phyloP scores from a whole-genome alignment of 2,113 vertebrate species.

The Chloropsis hardwickii region DNA sequence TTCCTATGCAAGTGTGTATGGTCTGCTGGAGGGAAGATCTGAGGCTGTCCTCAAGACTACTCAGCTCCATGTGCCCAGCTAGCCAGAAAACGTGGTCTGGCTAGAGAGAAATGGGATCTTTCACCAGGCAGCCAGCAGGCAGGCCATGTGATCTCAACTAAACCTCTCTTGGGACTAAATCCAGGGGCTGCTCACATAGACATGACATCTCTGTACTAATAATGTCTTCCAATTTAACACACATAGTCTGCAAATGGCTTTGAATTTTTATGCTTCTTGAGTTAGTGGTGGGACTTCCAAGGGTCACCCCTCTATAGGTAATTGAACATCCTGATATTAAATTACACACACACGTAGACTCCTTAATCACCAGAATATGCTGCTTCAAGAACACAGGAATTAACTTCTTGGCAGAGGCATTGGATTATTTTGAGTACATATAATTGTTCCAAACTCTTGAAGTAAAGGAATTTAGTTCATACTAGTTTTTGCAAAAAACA shows the following conservation, averaged over 20 bases:
- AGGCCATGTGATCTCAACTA: background rate
- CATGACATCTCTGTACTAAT: background rate
- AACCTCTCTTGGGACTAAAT: background rate
- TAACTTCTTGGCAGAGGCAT: background rate
- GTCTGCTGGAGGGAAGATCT: background rate
- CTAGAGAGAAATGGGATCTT: background rate
- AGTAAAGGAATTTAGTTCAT: background rate
- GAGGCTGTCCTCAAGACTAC: background rate
- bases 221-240: background rate
- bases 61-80: background rate
- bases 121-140: background rate
- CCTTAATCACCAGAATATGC: background rate
- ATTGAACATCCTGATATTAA: background rate
- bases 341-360: background rate
- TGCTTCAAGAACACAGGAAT: background rate
- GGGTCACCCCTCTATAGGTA: background rate
- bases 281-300: background rate
- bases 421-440: background rate
- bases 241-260: background rate
- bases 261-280: background rate
- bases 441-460: background rate
- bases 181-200: background rate
- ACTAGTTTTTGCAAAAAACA: background rate
- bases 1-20: background rate
- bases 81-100: accelerated